Base-by-base conservation (phyloP, 2,113 vertebrate genomes). In the Albula goreensis region DNA sequence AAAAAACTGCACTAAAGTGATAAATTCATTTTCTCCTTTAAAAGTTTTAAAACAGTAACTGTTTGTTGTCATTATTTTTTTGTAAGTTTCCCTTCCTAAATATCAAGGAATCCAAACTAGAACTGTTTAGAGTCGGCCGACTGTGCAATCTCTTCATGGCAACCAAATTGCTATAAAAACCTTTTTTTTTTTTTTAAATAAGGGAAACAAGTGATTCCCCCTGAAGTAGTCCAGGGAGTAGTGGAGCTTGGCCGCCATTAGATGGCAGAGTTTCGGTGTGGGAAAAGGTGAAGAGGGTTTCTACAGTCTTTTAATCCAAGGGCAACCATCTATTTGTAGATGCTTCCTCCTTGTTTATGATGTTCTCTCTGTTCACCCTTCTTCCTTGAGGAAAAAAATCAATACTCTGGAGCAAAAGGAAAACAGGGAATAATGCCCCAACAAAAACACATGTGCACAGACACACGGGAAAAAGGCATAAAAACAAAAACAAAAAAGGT, bases 121-220 rank as follows among this genome's bases (percentile, higher is more conserved):
- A 97, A 96, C 89, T 97, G 97, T 99, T 99, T 99, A 98, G 97
- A 99, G 98, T 99, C 98, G 95, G 95, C 96, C 97, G 98, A 99
- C 98, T 99, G 97, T 98, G 98, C 97, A 99, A 99, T 99, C 97
- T 99, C 98, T 98, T 97, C 97, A 96, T 98, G 97, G 98, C 98
- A 98, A 98, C 97, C 97, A 96, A 97, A 97, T 97, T 97, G 97
- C 97, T 97, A 97, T 96, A 98, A 97, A 95, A 97, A 93, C 52
- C 17, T 51, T 90, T 95, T 94, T 90, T 92, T 94, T 93, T 95
- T 94, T 93, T 93, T 93, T 92, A 86, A 87, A 87, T 96, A 94
- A 93, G 92, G 96, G 93, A 91, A 93, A 91, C 88, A 87, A 93
- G 89, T 94, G 92, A 96, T 95, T 96, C 94, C 95, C 96, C 94